Evolutionary conservation across 2,113 vertebrate species (phyloP).

Genomic region (Hemicordylus capensis): DNA sequence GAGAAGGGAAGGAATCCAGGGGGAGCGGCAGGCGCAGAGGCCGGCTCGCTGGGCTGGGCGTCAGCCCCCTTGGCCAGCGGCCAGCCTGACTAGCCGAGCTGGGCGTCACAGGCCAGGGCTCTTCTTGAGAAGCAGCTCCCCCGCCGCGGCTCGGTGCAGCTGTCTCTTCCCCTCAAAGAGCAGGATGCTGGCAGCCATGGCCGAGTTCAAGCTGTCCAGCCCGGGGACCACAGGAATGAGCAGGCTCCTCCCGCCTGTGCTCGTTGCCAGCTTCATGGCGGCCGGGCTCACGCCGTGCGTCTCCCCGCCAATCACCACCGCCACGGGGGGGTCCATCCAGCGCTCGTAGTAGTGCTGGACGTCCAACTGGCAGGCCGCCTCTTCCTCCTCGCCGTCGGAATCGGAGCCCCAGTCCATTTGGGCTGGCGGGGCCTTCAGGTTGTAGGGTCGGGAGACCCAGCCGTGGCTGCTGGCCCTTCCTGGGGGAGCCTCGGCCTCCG

Average conservation of each 20-base stretch:
- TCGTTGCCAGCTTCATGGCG: slow-evolving; percentile 79
- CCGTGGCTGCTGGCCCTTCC: slow-evolving; percentile 66
- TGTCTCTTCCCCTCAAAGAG: slow-evolving; percentile 92
- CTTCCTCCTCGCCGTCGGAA: background rate
- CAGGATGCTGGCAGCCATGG: slow-evolving; percentile 88
- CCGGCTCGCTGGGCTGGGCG: too few relatives aligned
- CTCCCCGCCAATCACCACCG: slow-evolving; percentile 90
- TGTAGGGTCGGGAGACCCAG: slow-evolving; percentile 67
- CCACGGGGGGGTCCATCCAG: slow-evolving; percentile 81
- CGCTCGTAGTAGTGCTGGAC: slow-evolving; percentile 76
- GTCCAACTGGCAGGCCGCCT: slow-evolving; percentile 53
- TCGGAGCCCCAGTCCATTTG: slow-evolving; percentile 44
- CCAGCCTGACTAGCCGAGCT: too few relatives aligned
- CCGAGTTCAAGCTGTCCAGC: slow-evolving; percentile 90
- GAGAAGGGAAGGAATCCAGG: rapidly evolving
- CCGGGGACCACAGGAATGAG: slow-evolving; percentile 83
- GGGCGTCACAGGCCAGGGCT: too few relatives aligned
- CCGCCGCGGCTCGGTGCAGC: slow-evolving; percentile 27
- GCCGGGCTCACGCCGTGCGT: slow-evolving; percentile 84
- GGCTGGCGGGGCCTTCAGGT: slow-evolving; percentile 8
- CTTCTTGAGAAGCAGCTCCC: too few relatives aligned
- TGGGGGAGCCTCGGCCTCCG: rapidly evolving
- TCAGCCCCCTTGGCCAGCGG: too few relatives aligned
- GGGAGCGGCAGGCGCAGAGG: background rate
- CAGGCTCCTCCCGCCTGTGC: slow-evolving; percentile 79